Evolutionary conservation across 2,797 vertebrate species (phyloP), one percentile per base, ranked within the genome.

Genomic region (Oreortyx pictus): DNA sequence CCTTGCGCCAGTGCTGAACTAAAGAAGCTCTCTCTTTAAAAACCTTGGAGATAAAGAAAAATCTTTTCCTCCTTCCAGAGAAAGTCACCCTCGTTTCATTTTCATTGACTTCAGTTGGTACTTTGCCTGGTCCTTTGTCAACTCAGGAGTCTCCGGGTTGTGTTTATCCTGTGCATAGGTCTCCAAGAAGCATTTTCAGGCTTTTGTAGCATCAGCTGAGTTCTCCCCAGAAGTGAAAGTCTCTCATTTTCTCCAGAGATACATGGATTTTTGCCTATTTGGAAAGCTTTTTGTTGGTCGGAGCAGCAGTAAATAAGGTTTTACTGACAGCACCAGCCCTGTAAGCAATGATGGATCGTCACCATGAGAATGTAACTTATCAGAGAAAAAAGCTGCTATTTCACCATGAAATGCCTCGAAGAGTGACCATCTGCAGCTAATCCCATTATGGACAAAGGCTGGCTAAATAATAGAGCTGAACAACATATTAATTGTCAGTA

Each of bases 271-370:
- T 56, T 88, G 73, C 44, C 84, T 35, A 24, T 44, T 94, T 94
- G 76, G 77, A 92, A 94, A 94, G 85, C 64, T 86, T 95, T 89
- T 88, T 77, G 46, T 67, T 92, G 78, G 75, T 85, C 73, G 83
- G 47, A 86, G 67, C 18, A 83, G 76, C 89, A 89, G 89, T 94
- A 89, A 96, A 93, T 95, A 94, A 90, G 47, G 64, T 66, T 92
- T 93, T 66, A 67, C 70, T 74, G 90, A 82, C 87, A 92, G 11
- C 71, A 56, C 46, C 50, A 64, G 62, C n/a, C 56, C 33, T 35
- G 67, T 47, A 66, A 86, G 86, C 84, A 52, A 2, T 89, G 79
- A 91, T 92, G 62, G 52, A 87, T 84, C 73, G 77, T 86, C 89
- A 78, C 59, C 76, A 86, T 23, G 29, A 35, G 33, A 89, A 59